Evolutionary conservation across 2,113 vertebrate genomes (phyloP), one percentile per base, ranked within the genome.

Genomic region (Chroicocephalus ridibundus): DNA sequence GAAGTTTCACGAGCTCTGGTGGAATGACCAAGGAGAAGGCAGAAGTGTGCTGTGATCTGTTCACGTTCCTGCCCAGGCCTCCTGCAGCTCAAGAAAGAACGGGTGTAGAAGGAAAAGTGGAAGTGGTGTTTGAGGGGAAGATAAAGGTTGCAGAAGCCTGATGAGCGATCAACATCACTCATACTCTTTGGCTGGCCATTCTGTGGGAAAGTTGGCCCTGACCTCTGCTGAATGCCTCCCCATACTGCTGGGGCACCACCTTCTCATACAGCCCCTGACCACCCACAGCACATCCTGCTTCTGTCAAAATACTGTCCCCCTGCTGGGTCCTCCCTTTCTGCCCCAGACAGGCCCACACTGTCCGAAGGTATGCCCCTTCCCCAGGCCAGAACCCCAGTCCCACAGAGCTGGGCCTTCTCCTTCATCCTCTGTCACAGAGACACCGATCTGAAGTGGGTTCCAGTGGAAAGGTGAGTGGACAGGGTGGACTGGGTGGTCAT

Each of bases 141-240:
- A 42, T 64, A 79, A 22, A 36, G 8, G 6, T 13, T 89, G 29
- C 10, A 72, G 54, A 81, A 83, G 22, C 13, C 32, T 77, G 44
- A n/a, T 2, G 0, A 19, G 22, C 0, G 0, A 57, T 60, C 1
- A 18, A 7, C 9, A 25, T 18, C 19, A 16, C 26, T n/a, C 18
- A 38, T 27, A 22, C 2, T 47, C 13, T 64, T 26, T n/a, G 49
- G 10, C 5, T 38, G 46, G 14, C 5, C 32, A 15, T 54, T 79
- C 21, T 36, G 20, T 54, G 57, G 51, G 21, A 70, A 66, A 44
- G 36, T 18, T n/a, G n/a, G 13, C 20, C 17, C 42, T 49, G 31
- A 57, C 9, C 22, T 52, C 26, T 61, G 51, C 19, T 34, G 38
- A 20, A 15, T 32, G 66, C 29, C 18, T 80, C 10, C n/a, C 49